Base-by-base conservation (phyloP, 1,140 invertebrate species). In the Melitaea cinxia region DNA sequence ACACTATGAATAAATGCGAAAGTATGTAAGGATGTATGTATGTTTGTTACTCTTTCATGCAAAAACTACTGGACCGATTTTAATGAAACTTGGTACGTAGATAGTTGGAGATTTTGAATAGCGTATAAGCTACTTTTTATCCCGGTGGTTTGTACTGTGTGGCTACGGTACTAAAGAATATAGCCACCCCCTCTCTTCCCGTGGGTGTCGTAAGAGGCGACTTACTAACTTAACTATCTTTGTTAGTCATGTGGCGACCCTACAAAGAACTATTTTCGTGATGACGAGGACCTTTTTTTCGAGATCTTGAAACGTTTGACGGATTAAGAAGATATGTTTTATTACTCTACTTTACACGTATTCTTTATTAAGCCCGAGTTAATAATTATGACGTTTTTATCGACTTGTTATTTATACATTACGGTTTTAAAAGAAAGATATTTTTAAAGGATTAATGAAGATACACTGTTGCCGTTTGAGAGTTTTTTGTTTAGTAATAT, bases 341-440 rank as follows among this genome's bases (percentile, higher is more conserved):
- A 50, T 39, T 70, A 49, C 42, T 39, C 23, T 28, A 58, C 33
- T 19, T 30, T 49, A 63, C 61, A 47, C 39, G 42, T 64, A 28
- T 56, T 15, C 23, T 47, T 58, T 55, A 33, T 59, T 69, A 69
- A 65, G 65, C 61, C n/a, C 9, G 42, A 1, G n/a, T 45, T 50
- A 73, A 63, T 73, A 70, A 73, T 69, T 61, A 65, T 74, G 72
- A 74, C 72, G 68, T 66, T 72, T 74, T 74, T 68, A 74, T 71
- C 71, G 62, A 65, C 65, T 4, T 26, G n/a, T 57, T 54, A 61
- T 74, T 71, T 62, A 66, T 61, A 68, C 24, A 60, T 24, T 53
- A 21, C 15, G 47, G 59, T 30, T 33, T 33, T 65, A 64, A 61
- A 39, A 33, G 33, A 52, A 47, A 45, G 4, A 4, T 24, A 39